A percentile compares a stretch with the other conserved stretches of the same genome.
Conservation (phyloP, 1,140 invertebrate genomes). For the Macrobrachium nipponense region DNA sequence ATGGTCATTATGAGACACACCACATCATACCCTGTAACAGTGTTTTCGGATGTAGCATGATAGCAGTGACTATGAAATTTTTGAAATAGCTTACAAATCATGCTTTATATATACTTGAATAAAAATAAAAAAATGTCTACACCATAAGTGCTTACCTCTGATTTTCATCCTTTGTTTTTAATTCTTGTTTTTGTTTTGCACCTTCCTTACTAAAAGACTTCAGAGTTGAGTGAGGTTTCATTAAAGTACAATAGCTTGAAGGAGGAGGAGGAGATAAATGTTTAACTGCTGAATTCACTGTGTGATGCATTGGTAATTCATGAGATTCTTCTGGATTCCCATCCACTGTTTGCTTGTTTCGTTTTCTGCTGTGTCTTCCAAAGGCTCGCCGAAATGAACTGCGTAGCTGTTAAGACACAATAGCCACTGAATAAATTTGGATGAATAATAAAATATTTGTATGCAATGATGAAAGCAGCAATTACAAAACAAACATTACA, state of each 20-base stretch:
- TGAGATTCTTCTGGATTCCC: conserved; percentile 1
- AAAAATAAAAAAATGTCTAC: too few relatives aligned
- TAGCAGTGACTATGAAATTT: too few relatives aligned
- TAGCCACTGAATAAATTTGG: too few relatives aligned
- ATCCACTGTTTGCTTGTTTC: conserved; percentile 21
- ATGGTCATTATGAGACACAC: not conserved
- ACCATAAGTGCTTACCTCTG: too few relatives aligned
- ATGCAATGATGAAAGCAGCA: not conserved
- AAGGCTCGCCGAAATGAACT: conserved; percentile 58
- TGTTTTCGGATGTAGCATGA: too few relatives aligned
- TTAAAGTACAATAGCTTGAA: not conserved
- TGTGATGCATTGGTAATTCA: conserved; percentile 59
- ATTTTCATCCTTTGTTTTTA: too few relatives aligned
- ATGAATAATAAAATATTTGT: not conserved
- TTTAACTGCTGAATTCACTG: conserved; percentile 50
- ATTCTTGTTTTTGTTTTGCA: too few relatives aligned
- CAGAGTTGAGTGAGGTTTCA: not conserved
- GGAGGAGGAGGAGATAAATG: conserved; percentile 40
- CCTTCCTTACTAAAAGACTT: not conserved
- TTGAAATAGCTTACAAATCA: too few relatives aligned
- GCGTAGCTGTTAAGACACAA: conserved; percentile 32
- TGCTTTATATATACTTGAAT: too few relatives aligned
- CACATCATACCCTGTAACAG: too few relatives aligned
- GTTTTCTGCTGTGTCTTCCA: conserved; percentile 51
- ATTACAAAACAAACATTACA: too few relatives aligned